Evolutionary conservation across 2,113 vertebrate genomes (phyloP), one percentile per base, ranked within the genome.

Genomic region (Donacobius atricapilla): DNA sequence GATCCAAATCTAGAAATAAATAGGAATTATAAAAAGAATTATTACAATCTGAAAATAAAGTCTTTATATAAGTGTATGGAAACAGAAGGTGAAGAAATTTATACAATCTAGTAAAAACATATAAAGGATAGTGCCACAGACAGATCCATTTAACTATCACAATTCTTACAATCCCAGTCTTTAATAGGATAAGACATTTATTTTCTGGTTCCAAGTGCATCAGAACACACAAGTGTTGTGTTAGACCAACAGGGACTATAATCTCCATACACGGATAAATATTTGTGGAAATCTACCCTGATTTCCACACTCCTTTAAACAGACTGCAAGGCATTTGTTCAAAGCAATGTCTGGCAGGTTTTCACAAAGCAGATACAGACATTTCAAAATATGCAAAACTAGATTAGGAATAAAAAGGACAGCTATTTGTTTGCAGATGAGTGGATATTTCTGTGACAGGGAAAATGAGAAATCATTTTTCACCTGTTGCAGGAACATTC

Each of bases 401-500:
- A 20, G 17, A 35, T 50, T 58, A 63, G 50, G 58, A 90, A 80
- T 35, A 57, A 56, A 88, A 69, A 90, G 68, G 33, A 54, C 63
- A 88, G 63, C 70, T 86, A 42, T 65, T 61, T 66, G 44, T 79
- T 78, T 81, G 68, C 60, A 69, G 40, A 35, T 21, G 30, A 91
- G 48, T 65, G 51, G 68, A 2, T 66, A 72, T 57, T 89, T 53
- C 70, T 70, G 51, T 60, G 79, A 70, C 53, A 68, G 45, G 45
- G 44, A 58, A 89, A 88, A 63, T 6, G 19, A 72, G 63, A 90
- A 84, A 61, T 25, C 2, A 30, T 71, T 37, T 92, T 73, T 92
- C 91, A 98, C 98, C 98, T 97, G 95, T 58, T 78, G 70, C 23
- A 84, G 93, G 51, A 92, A 79, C 20, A 19, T 39, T 57, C 47